Percentiles rank a stretch among this genome's conserved stretches.
Evolutionary conservation across 2,888 invertebrate genomes (phyloP).

Genomic region (Macrosiphum euphorbiae): DNA sequence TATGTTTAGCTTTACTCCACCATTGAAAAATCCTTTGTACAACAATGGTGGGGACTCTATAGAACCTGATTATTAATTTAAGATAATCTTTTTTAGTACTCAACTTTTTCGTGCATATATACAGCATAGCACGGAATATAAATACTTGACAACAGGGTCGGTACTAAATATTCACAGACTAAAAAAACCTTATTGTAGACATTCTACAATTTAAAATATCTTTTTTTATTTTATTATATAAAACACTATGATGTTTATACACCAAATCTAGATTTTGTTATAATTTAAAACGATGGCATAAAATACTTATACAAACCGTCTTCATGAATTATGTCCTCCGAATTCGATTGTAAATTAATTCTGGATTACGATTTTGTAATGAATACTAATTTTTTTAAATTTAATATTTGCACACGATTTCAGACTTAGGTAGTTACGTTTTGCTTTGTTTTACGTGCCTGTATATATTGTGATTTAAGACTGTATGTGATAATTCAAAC

Average conservation of each 20-base stretch:
- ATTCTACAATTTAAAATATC: background rate
- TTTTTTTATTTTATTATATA: background rate
- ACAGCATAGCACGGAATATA: background rate
- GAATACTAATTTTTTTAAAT: background rate
- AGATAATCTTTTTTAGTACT: slow-evolving; percentile 4
- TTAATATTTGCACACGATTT: background rate
- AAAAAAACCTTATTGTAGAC: background rate
- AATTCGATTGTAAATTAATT: background rate
- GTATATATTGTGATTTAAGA: background rate
- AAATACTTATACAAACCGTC: background rate
- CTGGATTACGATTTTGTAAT: background rate
- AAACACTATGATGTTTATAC: background rate
- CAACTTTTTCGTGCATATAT: background rate
- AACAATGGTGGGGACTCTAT: background rate
- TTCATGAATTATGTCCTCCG: background rate
- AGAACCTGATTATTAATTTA: background rate
- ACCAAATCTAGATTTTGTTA: background rate
- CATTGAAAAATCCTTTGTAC: background rate
- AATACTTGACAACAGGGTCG: background rate
- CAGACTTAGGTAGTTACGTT: background rate
- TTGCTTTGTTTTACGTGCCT: no score
- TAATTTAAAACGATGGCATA: background rate
- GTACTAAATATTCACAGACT: slow-evolving; percentile 11
- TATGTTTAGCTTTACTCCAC: background rate
- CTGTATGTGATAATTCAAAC: background rate